Evolutionary conservation across 2,113 vertebrate species (phyloP), one percentile per base, ranked within the genome.

Genomic region (Lethenteron camtschaticum): DNA sequence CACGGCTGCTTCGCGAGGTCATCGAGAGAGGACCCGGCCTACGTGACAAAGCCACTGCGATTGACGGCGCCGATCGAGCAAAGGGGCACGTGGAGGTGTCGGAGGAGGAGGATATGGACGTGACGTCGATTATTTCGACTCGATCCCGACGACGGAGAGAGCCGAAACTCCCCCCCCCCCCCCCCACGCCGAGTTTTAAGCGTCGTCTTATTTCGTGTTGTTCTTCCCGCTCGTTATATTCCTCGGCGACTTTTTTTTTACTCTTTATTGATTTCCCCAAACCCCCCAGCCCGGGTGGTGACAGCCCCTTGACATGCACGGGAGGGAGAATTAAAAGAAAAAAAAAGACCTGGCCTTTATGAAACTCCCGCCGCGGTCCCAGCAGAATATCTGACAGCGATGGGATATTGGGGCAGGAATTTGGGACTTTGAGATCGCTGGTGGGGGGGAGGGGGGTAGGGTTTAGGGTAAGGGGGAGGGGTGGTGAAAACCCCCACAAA

Each of bases 401-500:
- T 8, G 24, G 12, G 5, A 56, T 56, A 9, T 12, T 57, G 71
- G 56, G 73, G 74, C 72, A 66, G 60, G 72, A 73, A 4, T 63
- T 14, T 63, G 13, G 13, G 5, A 18, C 18, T 18, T 18, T 14
- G 60, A 63, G 13, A 18, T 18, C 72, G 75, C 75, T 72, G n/a
- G n/a, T n/a, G n/a, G n/a, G n/a, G n/a, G n/a, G n/a, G n/a, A n/a
- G 72, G 73, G 76, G 12, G 56, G 73, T 63, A 75, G 76, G 76
- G 69, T 55, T 57, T 66, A 56, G 13, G 69, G 20, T 68, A 57
- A 70, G 70, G 69, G 58, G 16, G 68, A 70, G n/a, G 20, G 56
- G n/a, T 11, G 11, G 56, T 41, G 41, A 41, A 41, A 41, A 41
- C 41, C 41, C 41, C 5, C 41, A 3, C 41, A 6, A 41, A 6